Base-by-base conservation (phyloP, 2,113 vertebrate genomes). In the Fukomys damarensis region DNA sequence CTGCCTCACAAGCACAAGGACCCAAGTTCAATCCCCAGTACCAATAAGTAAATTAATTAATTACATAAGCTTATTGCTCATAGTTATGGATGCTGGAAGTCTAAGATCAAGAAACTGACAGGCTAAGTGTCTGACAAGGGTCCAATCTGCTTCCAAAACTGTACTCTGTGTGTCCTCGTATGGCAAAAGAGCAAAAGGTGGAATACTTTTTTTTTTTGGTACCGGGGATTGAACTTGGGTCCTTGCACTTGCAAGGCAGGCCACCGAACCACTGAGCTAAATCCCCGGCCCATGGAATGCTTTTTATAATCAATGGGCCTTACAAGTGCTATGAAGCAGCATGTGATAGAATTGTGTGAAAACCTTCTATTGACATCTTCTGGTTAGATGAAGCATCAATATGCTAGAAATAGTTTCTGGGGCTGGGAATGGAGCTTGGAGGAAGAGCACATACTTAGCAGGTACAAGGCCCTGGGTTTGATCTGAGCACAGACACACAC, bases 371-470 rank as follows among this genome's bases (percentile, higher is more conserved):
- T 86, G 58, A 28, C 52, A 22, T 61, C 86, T 81, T 70, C 54
- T 89, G 26, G 24, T 72, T 93, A 95, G 72, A 89, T 26, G 7
- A 96, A 70, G 52, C 26, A 68, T 54, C 52, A 58, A 24, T 70
- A 35, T 72, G 26, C 70, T 56, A 93, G 52, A 96, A 77, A 93
- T 93, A 84, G 86, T 68, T 65, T 82, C 3, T 77, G 43, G 13
- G 3, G 46, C 30, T 52, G 14, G 14, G 46, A 74, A 52, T 52
- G 16, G 26, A 77, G 46, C 26, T 77, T 49, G 46, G 43, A 49
- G 38, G 80, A 61, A 83, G 6, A 61, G 38, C 7, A 82, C 38
- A 58, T 41, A 41, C 22, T 26, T 58, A 59, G 24, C 80, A 82
- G 5, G 12, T 24, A 82, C 6, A 61, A 43, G n/a, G 7, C 14